Base-by-base conservation (phyloP, 2,113 vertebrate species). In the Salminus brasiliensis region DNA sequence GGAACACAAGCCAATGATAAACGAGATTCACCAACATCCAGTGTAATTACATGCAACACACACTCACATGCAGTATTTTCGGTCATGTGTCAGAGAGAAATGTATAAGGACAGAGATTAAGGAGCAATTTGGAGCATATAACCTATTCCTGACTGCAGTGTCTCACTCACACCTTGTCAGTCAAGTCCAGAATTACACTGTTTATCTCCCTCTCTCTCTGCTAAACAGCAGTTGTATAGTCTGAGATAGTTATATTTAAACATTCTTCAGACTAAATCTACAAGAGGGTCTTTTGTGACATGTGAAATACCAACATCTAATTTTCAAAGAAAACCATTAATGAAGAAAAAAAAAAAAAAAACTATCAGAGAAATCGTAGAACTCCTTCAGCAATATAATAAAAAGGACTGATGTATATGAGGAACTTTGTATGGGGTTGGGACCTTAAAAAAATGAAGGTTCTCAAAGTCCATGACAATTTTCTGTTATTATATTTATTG, bases 131-230 rank as follows among this genome's bases (percentile, higher is more conserved):
- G 23, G n/a, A 25, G 53, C 25, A 27, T 27, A 57, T 1, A 12
- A 15, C 39, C 45, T 52, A 43, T 10, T 62, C 41, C 18, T 57
- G 32, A 62, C 76, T 79, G 76, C 21, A 34, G 27, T 36, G 27
- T 62, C 34, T 79, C 67, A 62, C 53, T 78, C 52, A 7, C 76
- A 78, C 76, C 76, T 57, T 57, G 65, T 78, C 76, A 77, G 18
- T 39, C 34, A 43, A 68, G 34, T 68, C 49, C 75, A 78, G 66
- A 60, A 78, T 78, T 70, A 78, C 49, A 68, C 25, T 25, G 34
- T 57, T 53, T 77, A 67, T 77, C 62, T 60, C 59, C 27, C 16
- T 47, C 23, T 25, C 29, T 53, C 29, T 13, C 59, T 32, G 27
- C 55, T 47, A 59, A n/a, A 5, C 29, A 27, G 27, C 62, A 68